phyloP scores from a whole-genome alignment of 2,797 vertebrate genomes.

The Dromococcyx pavoninus region DNA sequence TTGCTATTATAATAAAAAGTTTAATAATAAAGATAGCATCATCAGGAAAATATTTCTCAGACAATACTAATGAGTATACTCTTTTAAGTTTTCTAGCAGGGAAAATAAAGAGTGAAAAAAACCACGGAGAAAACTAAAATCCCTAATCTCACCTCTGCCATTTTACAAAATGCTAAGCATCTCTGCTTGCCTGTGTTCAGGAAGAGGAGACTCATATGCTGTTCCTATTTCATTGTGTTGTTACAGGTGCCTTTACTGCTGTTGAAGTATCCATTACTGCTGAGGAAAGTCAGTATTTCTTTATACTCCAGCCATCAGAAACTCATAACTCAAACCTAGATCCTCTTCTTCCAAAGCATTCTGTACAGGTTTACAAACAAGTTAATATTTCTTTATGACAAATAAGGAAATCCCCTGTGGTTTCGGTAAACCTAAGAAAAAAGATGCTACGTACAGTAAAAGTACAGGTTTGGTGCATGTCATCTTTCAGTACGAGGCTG shows the following conservation, averaged over 20 bases:
- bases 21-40: neutral
- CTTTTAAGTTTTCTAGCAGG: neutral
- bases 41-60: neutral
- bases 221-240: neutral
- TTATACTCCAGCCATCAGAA: conserved; percentile 19
- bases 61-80: neutral
- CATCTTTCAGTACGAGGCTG: neutral
- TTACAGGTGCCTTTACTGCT: neutral
- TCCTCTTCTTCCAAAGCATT: neutral
- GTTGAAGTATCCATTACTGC: neutral
- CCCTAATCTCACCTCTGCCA: neutral
- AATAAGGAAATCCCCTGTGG: neutral
- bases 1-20: neutral
- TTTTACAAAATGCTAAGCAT: neutral
- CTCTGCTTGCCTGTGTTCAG: neutral
- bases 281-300: neutral
- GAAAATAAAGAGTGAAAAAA: neutral
- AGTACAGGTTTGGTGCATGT: neutral
- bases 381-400: neutral
- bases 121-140: neutral
- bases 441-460: neutral
- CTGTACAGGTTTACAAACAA: neutral
- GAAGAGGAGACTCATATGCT: neutral
- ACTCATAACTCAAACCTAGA: conserved; percentile 20
- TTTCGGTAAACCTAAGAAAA: neutral